These are phyloP conservation scores for Garra rufa DNA, from an alignment of 2,113 vertebrate species.

Conservation along the genomic window DNA sequence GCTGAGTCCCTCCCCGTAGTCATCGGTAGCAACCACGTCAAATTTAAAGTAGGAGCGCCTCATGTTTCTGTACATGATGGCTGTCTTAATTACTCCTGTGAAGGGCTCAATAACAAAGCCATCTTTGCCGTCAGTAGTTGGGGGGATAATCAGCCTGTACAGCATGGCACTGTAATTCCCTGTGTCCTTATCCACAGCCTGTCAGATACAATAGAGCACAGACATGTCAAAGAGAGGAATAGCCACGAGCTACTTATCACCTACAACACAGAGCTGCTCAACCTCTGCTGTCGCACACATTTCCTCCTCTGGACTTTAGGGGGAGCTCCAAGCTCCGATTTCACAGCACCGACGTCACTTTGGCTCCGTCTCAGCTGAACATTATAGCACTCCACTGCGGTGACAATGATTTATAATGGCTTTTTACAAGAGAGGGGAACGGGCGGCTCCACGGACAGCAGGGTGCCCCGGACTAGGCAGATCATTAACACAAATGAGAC, in stretches of 20 bases:
- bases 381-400: slow-evolving; percentile 34
- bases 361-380: slow-evolving; percentile 30
- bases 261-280: slow-evolving; percentile 1
- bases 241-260: slow-evolving; percentile 30
- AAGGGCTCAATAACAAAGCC: slow-evolving; percentile 93
- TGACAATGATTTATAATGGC: slow-evolving; percentile 60
- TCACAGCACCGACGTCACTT: not conserved
- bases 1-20: slow-evolving; percentile 91
- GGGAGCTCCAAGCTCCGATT: slow-evolving; percentile 42
- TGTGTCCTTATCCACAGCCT: slow-evolving; percentile 94
- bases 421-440: slow-evolving; percentile 41
- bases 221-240: slow-evolving; percentile 33
- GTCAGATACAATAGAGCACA: slow-evolving; percentile 44
- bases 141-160: slow-evolving; percentile 88
- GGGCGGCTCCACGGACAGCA: slow-evolving; percentile 39
- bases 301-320: not conserved
- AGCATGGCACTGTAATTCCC: slow-evolving; percentile 94
- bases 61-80: slow-evolving; percentile 98
- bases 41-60: slow-evolving; percentile 96
- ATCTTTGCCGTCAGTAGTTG: slow-evolving; percentile 85
- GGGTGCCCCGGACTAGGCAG: slow-evolving; percentile 19
- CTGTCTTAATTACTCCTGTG: slow-evolving; percentile 92
- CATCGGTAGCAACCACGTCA: slow-evolving; percentile 92
- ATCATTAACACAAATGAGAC: slow-evolving; percentile 59
- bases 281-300: not conserved